Conservation (phyloP, 2,888 invertebrate species). For the Gnatocerus cornutus region DNA sequence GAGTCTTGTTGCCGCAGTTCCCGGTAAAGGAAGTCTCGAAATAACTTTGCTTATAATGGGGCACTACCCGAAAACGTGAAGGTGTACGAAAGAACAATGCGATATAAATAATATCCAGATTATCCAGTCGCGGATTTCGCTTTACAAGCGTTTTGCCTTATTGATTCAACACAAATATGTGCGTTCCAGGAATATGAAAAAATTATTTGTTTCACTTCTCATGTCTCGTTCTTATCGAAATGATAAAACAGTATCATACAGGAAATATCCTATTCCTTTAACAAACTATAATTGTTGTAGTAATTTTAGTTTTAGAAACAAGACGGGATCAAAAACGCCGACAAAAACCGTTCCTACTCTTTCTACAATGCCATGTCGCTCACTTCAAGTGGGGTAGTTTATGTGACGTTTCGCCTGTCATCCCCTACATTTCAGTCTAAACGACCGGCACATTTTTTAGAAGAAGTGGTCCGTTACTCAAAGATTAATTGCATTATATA, state of each 20-base stretch:
- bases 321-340: constrained; percentile 51
- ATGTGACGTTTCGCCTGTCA: constrained; percentile 56
- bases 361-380: constrained; percentile 55
- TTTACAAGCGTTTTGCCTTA: constrained; percentile 15
- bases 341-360: constrained; percentile 53
- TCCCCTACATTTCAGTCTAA: constrained; percentile 54
- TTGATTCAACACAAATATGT: constrained; percentile 34
- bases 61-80: constrained; percentile 49
- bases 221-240: constrained; percentile 28
- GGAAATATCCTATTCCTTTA: constrained; percentile 36
- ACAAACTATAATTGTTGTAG: constrained; percentile 42
- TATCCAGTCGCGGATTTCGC: constrained; percentile 28
- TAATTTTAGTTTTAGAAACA: constrained; percentile 41
- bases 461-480: constrained; percentile 50
- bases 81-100: constrained; percentile 47
- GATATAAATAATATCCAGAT: constrained; percentile 42
- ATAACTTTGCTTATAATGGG: constrained; percentile 51
- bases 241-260: constrained; percentile 23
- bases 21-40: constrained; percentile 52
- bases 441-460: constrained; percentile 54
- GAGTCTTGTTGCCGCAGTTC: constrained; percentile 50
- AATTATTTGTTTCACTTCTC: constrained; percentile 31
- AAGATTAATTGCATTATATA: constrained; percentile 55
- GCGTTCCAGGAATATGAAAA: constrained; percentile 36
- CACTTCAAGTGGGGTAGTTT: constrained; percentile 55